phyloP scores from a whole-genome alignment of 2,113 vertebrate genomes.

The Peromyscus leucopus region DNA sequence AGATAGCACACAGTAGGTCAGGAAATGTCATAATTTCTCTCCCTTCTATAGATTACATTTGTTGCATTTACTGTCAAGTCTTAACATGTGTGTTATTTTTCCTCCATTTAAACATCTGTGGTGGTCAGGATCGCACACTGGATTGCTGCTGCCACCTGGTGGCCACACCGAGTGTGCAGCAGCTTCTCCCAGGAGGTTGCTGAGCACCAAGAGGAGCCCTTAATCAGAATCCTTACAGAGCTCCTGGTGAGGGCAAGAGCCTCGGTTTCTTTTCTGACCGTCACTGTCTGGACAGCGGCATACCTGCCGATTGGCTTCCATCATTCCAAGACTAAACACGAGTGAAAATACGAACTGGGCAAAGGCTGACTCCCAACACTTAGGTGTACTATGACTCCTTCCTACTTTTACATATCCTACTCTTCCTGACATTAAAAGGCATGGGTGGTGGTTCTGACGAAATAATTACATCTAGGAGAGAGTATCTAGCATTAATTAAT shows the following conservation, averaged over 20 bases:
- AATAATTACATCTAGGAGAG: background rate
- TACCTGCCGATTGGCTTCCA: background rate
- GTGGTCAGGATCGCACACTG: constrained; percentile 44
- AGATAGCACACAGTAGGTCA: background rate
- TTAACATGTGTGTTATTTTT: background rate
- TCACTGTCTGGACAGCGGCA: background rate
- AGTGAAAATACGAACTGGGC: background rate
- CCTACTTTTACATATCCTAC: background rate
- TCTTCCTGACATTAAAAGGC: background rate
- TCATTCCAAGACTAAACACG: background rate
- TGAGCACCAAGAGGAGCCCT: background rate
- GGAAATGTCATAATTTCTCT: background rate
- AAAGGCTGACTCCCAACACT: background rate
- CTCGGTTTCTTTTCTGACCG: background rate
- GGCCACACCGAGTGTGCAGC: background rate
- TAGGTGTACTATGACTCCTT: background rate
- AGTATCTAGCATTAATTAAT: background rate
- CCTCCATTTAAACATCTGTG: constrained; percentile 29
- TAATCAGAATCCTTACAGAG: background rate
- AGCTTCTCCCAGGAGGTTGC: background rate
- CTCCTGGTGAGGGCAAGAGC: background rate
- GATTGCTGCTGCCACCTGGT: constrained; percentile 77
- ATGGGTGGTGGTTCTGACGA: background rate
- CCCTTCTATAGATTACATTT: background rate
- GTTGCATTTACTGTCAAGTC: background rate